Evolutionary conservation across 2,888 invertebrate species (phyloP).

Genomic region (Andrena praecox): DNA sequence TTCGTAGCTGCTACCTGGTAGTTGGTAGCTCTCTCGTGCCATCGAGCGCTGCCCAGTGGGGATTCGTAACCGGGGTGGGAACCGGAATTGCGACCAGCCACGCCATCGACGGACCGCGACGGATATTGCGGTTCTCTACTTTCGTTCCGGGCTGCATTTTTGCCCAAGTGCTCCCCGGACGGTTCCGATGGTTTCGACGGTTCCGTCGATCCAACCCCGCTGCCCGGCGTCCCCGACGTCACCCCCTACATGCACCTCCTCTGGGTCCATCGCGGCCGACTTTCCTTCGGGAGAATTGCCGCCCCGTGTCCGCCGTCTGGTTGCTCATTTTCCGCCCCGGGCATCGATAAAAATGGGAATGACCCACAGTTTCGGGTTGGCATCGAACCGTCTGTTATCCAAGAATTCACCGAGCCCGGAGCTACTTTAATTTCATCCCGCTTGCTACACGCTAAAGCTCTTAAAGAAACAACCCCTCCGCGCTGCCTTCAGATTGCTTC

Average conservation of each 20-base stretch:
- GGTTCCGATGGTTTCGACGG: background rate
- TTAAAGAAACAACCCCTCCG: background rate
- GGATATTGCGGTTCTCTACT: slow-evolving; percentile 59
- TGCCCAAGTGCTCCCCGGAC: slow-evolving; percentile 41
- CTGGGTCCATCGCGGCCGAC: background rate
- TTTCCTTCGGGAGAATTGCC: slow-evolving; percentile 23
- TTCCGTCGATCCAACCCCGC: slow-evolving; percentile 4
- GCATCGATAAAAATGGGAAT: background rate
- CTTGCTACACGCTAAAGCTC: background rate
- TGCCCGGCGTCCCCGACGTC: slow-evolving; percentile 4
- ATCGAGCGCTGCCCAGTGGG: slow-evolving; percentile 26
- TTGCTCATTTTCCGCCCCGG: too few relatives aligned
- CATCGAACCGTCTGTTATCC: too few relatives aligned
- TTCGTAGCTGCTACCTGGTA: background rate
- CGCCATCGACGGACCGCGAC: slow-evolving; percentile 65
- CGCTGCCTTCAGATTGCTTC: background rate
- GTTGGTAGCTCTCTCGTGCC: slow-evolving; percentile 8
- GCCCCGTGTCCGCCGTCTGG: background rate
- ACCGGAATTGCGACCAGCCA: slow-evolving; percentile 72
- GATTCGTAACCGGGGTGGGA: slow-evolving; percentile 52
- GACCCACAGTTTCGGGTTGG: too few relatives aligned
- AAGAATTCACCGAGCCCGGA: too few relatives aligned
- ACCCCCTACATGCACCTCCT: background rate
- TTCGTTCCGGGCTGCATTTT: slow-evolving; percentile 55
- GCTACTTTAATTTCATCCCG: background rate